Base-by-base conservation (phyloP, 92 coral and sea anemone genomes). In the Montipora capitata region DNA sequence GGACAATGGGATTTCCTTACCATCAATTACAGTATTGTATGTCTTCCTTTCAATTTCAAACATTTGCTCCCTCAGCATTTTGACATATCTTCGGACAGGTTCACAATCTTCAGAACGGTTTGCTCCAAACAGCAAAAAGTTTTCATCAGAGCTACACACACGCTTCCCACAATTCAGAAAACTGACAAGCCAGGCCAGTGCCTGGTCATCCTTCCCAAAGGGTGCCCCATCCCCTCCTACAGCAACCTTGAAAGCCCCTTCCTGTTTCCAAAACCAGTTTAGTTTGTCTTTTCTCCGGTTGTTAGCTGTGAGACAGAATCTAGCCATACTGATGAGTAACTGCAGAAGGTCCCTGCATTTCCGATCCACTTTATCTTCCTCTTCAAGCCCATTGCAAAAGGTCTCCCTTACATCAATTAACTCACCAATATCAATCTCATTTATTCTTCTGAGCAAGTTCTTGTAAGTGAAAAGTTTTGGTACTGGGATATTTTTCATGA, bases 201-300 rank as follows among this genome's bases (percentile, higher is more conserved):
- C 91, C 44, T 82, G 15, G 73, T 90, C 93, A 42, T 92, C 95
- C 63, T 92, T 90, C 11, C 93, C 86, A 87, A 77, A 91, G 16
- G 92, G 89, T 10, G 94, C 92, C 16, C 88, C 77, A 52, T 91
- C 94, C 11, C 88, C 93, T 4, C 93, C 90, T 27, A 78, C 59
- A n/a, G 94, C 77, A 72, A 90, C 82, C 45, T 72, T 64, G 69
- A 91, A 91, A 14, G 91, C 69, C 3, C 79, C 66, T 40, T 14
- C 44, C 40, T 64, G 76, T 27, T 80, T 71, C 27, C 80, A 73
- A 91, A 85, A 74, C 68, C 82, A 85, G 27, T 65, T 71, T 56
- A 45, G 7, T 45, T 45, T 45, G 51, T 45, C 7, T 45, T 45
- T 45, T 45, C 51, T 45, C 51, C 51, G 65, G 74, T 40, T 9